Base-by-base conservation (phyloP, 2,888 invertebrate species). In the Drosophila mimetica region DNA sequence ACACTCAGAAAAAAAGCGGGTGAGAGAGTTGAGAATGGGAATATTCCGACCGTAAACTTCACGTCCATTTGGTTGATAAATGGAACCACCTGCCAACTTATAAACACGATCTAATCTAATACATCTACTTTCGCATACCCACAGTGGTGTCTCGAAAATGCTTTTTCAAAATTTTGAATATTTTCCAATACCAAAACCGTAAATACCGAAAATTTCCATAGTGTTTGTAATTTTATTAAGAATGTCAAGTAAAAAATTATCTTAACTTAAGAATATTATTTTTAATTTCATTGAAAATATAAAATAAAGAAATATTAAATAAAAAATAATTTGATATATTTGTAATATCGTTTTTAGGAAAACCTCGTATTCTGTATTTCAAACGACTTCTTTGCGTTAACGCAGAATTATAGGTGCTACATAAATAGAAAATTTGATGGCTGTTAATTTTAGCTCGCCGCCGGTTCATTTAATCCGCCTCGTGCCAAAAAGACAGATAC, bases 341-440 rank as follows among this genome's bases (percentile, higher is more conserved):
- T n/a, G n/a, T n/a, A n/a, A n/a, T n/a, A n/a, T n/a, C n/a, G n/a
- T n/a, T n/a, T n/a, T n/a, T n/a, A n/a, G n/a, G n/a, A n/a, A n/a
- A n/a, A n/a, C n/a, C n/a, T n/a, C n/a, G n/a, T n/a, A 11, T 39
- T 39, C 5, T 1, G 4, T 16, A 9, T 9, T 39, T 39, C 1
- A 11, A 6, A 9, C 6, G 8, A 22, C 2, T 4, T 25, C 9
- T 14, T 22, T 42, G 22, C n/a, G 7, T 37, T 42, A 16, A 20
- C 37, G 39, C 46, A 44, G 18, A 37, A 63, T 44, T 63, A 39
- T 47, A 20, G n/a, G 34, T 25, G 44, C 13, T 25, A 57, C 69
- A 57, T 28, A 67, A 67, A 67, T 67, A 67, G 58, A 67, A 51
- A 47, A 41, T 64, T 54, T 66, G 47, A 64, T 66, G 65, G 65